A percentile compares a stretch with the other conserved stretches of the same genome.
These are phyloP conservation scores for Mormyrus iriodes DNA, from an alignment of 2,113 vertebrate genomes.

Conservation along the genomic window DNA sequence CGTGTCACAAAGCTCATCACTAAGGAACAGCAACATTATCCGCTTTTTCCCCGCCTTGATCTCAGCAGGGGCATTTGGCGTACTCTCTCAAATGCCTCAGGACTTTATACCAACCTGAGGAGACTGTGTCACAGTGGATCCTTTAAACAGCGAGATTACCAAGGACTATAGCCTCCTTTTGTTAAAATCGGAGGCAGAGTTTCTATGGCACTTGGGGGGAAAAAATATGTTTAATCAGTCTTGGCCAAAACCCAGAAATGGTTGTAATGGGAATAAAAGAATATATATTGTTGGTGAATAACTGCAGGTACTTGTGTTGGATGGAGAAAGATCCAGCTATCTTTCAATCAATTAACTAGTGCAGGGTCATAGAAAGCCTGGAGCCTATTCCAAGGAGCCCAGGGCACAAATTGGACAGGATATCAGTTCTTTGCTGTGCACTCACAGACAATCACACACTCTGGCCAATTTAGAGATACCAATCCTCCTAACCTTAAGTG, in stretches of 20 bases:
- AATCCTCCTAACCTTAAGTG: not conserved
- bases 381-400: not conserved
- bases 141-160: not conserved
- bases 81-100: not conserved
- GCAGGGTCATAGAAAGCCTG: not conserved
- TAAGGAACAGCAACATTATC: not conserved
- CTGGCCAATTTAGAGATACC: not conserved
- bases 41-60: not conserved
- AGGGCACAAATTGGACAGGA: slow-evolving; percentile 4
- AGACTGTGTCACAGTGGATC: not conserved
- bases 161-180: not conserved
- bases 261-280: not conserved
- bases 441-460: not conserved
- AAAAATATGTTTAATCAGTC: slow-evolving; percentile 3
- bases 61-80: not conserved
- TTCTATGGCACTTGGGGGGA: not conserved
- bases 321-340: not conserved
- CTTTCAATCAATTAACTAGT: slow-evolving; percentile 3
- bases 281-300: not conserved
- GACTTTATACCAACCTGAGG: not conserved
- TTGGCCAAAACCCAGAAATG: not conserved
- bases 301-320: not conserved
- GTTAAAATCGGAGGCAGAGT: not conserved
- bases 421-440: not conserved
- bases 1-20: not conserved